A percentile compares a stretch with the other conserved stretches of the same genome.
phyloP scores from a whole-genome alignment of 2,113 vertebrate species.

The Corydoras sp. region DNA sequence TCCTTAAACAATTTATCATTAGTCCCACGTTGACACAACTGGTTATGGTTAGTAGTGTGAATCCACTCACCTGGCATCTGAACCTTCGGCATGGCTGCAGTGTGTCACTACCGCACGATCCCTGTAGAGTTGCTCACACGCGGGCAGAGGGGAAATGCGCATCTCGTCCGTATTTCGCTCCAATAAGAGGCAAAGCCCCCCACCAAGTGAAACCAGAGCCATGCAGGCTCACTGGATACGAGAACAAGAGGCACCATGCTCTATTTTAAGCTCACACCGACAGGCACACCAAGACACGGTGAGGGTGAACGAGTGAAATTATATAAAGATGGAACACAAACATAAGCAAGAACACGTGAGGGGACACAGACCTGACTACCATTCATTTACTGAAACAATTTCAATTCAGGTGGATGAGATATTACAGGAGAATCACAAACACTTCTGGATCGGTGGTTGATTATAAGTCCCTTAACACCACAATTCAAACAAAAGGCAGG shows the following conservation, averaged over 20 bases:
- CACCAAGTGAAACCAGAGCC: constrained; percentile 61
- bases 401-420: constrained; percentile 17
- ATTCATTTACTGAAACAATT: constrained; percentile 36
- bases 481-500: background rate
- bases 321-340: constrained; percentile 22
- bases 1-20: too few relatives aligned
- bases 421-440: background rate
- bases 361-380: constrained; percentile 3
- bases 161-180: constrained; percentile 8
- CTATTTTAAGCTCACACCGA: constrained; percentile 62
- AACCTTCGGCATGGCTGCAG: constrained; percentile 68
- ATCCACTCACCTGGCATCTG: constrained; percentile 73
- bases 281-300: constrained; percentile 34
- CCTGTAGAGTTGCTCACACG: constrained; percentile 46
- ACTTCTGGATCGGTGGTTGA: constrained; percentile 7
- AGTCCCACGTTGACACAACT: too few relatives aligned
- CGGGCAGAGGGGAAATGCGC: constrained; percentile 52
- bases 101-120: constrained; percentile 42
- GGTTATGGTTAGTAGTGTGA: constrained; percentile 2
- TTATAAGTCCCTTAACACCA: constrained; percentile 18
- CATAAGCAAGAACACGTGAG: background rate
- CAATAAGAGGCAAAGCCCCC: constrained; percentile 55
- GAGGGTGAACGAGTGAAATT: constrained; percentile 21
- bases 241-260: constrained; percentile 38
- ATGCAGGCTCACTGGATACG: constrained; percentile 41